Evolutionary conservation across 2,797 vertebrate genomes (phyloP).

Genomic region (Lophotriccus pileatus): DNA sequence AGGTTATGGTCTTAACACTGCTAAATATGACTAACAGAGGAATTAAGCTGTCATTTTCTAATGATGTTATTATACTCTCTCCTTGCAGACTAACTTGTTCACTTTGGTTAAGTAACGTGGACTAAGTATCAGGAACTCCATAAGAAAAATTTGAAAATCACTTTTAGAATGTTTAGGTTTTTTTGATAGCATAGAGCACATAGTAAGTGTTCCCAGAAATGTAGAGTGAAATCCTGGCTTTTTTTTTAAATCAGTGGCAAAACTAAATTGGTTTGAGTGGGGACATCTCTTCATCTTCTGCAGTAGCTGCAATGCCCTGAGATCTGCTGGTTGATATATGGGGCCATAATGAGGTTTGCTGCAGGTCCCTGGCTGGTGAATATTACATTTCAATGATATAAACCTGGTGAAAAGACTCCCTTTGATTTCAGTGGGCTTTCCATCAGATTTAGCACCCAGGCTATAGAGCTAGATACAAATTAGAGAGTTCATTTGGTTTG

Average conservation of each 20-base stretch:
- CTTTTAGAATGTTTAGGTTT: not conserved
- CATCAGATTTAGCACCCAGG: slow-evolving; percentile 10
- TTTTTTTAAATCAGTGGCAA: not conserved
- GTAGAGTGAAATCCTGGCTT: not conserved
- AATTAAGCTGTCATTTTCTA: not conserved
- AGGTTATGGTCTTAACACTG: not conserved
- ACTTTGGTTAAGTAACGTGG: not conserved
- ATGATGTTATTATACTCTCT: not conserved
- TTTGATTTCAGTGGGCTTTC: slow-evolving; percentile 56
- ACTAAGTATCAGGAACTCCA: not conserved
- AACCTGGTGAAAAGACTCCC: slow-evolving; percentile 31
- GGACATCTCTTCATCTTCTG: not conserved
- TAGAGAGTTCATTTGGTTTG: slow-evolving; percentile 39
- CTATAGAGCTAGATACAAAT: slow-evolving; percentile 35
- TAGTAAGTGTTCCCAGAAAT: not conserved
- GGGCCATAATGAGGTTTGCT: slow-evolving; percentile 24
- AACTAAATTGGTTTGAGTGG: not conserved
- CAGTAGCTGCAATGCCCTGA: not conserved
- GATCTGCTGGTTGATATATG: slow-evolving; percentile 12
- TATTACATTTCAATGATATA: slow-evolving; percentile 39
- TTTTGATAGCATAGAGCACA: not conserved
- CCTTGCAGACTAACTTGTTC: not conserved
- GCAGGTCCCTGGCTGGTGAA: not conserved
- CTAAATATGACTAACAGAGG: not conserved
- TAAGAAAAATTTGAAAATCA: not conserved